phyloP scores from a whole-genome alignment of 2,888 invertebrate genomes.

The Dioctria rufipes region DNA sequence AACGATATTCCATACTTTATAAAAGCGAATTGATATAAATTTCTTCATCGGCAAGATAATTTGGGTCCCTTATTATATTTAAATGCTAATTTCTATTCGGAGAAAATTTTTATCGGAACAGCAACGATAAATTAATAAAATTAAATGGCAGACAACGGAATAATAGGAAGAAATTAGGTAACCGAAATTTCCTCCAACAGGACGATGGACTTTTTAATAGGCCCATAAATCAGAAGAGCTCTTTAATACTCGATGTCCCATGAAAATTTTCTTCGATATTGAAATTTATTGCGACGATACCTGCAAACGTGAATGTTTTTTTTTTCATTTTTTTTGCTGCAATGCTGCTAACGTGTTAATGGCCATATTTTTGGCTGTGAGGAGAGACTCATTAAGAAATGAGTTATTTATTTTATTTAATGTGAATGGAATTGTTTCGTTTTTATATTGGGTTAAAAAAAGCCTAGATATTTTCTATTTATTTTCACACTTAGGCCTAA shows the following conservation, averaged over 20 bases:
- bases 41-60: no score
- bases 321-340: neutral
- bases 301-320: neutral
- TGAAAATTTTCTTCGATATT: slow-evolving; percentile 12
- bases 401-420: neutral
- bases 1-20: no score
- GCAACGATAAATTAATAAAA: slow-evolving; percentile 19
- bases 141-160: neutral
- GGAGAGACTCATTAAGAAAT: slow-evolving; percentile 1
- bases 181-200: neutral
- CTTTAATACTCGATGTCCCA: neutral
- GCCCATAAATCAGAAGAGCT: neutral
- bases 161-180: neutral
- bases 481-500: no score
- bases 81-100: neutral
- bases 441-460: no score
- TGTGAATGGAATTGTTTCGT: neutral
- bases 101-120: neutral
- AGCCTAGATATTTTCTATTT: no score
- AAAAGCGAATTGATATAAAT: no score
- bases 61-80: no score
- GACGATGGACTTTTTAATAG: neutral
- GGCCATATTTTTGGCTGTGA: neutral
- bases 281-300: slow-evolving; percentile 3
- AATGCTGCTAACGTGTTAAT: neutral